These are phyloP conservation scores for Drosophila orena DNA, from an alignment of 1,140 invertebrate genomes.

Conservation along the genomic window DNA sequence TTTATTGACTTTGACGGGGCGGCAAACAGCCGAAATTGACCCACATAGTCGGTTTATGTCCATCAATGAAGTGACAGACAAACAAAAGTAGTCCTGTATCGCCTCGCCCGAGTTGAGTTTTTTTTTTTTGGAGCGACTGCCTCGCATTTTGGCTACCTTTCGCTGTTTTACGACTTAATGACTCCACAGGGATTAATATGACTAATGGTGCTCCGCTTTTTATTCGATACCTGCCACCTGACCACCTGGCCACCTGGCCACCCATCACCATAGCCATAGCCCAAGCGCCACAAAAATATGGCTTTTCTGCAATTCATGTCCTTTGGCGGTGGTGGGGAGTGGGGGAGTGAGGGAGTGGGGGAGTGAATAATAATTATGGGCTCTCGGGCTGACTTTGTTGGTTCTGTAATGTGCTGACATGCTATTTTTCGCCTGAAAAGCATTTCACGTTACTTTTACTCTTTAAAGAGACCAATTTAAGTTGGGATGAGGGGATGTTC, in stretches of 20 bases:
- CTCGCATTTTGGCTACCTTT: slow-evolving; percentile 53
- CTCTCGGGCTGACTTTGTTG: slow-evolving; percentile 41
- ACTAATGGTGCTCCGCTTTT: slow-evolving; percentile 76
- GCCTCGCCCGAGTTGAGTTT: not conserved
- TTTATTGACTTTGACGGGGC: slow-evolving; percentile 44
- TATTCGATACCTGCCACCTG: slow-evolving; percentile 57
- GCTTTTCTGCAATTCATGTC: slow-evolving; percentile 75
- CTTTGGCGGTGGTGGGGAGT: slow-evolving; percentile 28
- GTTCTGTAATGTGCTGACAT: slow-evolving; percentile 66
- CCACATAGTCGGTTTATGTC: slow-evolving; percentile 39
- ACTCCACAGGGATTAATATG: slow-evolving; percentile 83
- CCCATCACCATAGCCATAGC: no score
- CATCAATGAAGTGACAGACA: slow-evolving; percentile 42
- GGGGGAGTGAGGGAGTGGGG: slow-evolving; percentile 36
- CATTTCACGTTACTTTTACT: slow-evolving; percentile 12
- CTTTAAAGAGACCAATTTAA: not conserved
- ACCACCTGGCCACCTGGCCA: not conserved
- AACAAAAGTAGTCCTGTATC: slow-evolving; percentile 18
- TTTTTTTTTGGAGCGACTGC: slow-evolving; percentile 1
- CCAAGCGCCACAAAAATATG: slow-evolving; percentile 16
- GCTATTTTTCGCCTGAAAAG: slow-evolving; percentile 48
- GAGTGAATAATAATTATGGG: slow-evolving; percentile 66
- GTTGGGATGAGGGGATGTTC: not conserved
- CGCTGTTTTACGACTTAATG: slow-evolving; percentile 82
- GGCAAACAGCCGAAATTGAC: slow-evolving; percentile 55